Base-by-base conservation (phyloP, 2,888 invertebrate species). In the Hypomecis atomaria region DNA sequence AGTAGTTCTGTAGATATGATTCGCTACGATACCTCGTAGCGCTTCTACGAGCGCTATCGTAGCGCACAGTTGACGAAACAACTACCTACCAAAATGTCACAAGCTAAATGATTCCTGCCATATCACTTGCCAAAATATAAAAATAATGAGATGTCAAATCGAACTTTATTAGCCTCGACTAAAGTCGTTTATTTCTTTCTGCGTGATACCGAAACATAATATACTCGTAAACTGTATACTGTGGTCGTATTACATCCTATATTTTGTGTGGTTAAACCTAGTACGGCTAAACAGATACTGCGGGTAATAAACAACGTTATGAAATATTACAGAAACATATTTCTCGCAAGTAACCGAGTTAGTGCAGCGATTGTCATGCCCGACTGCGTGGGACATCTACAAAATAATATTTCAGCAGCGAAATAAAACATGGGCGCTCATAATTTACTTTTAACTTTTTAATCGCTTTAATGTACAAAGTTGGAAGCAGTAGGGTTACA, bases 301-400 rank as follows among this genome's bases (percentile, higher is more conserved):
- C 60, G 66, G 65, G 69, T 60, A 71, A 76, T 78, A 74, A 76
- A 77, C 73, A 66, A 73, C 72, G 69, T 67, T 77, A 52, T 73
- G 71, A 75, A 75, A 74, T 76, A 76, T 78, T 70, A 69, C 65
- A 34, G 53, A 50, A 67, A 56, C 69, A 79, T 77, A 78, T 74
- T 73, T 78, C 73, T 72, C 60, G 69, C 53, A 68, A 71, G 74
- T 70, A 73, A 73, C 67, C 70, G 75, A 78, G 75, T 77, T 76
- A 73, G 69, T 72, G 72, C 71, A 70, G 70, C 73, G 74, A 77
- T 72, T 76, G 76, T 76, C 66, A 76, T 75, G 78, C 70, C 68
- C 71, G 69, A 75, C 71, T 77, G 79, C 75, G 70, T 73, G 71
- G 66, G 68, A 70, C 75, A 72, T 78, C 73, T 73, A 77, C 77